Percentiles rank a stretch among this genome's conserved stretches.
Conservation (phyloP, 2,113 vertebrate genomes). For the Myocastor coypus region DNA sequence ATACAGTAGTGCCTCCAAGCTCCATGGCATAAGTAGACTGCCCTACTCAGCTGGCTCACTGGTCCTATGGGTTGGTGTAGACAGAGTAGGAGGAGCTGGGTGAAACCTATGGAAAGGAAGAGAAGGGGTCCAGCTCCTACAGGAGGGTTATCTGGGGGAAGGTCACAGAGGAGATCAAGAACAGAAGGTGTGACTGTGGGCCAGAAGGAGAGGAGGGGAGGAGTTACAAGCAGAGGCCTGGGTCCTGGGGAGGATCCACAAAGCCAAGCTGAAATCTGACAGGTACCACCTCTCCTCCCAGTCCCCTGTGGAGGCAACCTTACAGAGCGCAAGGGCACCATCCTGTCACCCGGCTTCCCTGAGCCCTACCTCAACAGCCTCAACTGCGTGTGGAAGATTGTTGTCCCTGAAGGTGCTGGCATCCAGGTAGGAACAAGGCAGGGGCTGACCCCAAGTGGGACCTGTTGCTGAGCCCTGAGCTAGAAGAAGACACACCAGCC, state of each 20-base stretch:
- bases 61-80: background rate
- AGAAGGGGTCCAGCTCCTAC: background rate
- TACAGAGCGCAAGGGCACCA: slow-evolving; percentile 95
- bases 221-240: background rate
- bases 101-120: rapidly evolving
- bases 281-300: slow-evolving; percentile 74
- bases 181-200: background rate
- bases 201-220: background rate
- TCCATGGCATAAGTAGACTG: too few species aligned
- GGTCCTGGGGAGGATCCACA: background rate
- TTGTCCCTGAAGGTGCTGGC: slow-evolving; percentile 96
- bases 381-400: slow-evolving; percentile 99
- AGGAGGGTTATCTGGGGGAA: background rate
- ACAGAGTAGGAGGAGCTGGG: background rate
- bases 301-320: slow-evolving; percentile 98
- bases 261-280: slow-evolving; percentile 3
- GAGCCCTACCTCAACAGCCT: slow-evolving; percentile 99
- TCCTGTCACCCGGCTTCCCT: slow-evolving; percentile 97
- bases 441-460: background rate
- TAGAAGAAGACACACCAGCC: background rate
- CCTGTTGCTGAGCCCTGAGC: background rate
- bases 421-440: slow-evolving; percentile 91
- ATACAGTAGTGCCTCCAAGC: background rate
- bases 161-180: background rate
- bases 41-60: background rate